Evolutionary conservation across 2,888 invertebrate species (phyloP).

Genomic region (Caenorhabditis drosophilae): DNA sequence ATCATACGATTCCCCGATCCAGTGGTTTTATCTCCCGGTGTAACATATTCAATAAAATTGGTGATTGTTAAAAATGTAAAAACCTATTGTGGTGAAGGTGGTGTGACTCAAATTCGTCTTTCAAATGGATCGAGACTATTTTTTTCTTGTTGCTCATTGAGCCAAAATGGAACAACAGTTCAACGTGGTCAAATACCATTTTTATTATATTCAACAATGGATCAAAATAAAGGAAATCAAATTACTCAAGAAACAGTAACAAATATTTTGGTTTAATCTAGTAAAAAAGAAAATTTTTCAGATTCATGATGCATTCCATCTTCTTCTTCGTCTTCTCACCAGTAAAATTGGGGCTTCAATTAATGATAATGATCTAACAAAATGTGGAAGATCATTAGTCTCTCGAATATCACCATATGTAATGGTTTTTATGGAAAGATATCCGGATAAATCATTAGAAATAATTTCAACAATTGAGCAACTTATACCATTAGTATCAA

Average conservation of each 20-base stretch:
- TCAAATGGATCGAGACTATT: conserved; percentile 78
- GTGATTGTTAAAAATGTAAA: conserved; percentile 70
- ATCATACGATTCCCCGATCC: conserved; percentile 36
- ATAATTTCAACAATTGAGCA: conserved; percentile 63
- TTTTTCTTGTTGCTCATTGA: conserved; percentile 55
- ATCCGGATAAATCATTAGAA: conserved; percentile 56
- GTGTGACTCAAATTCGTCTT: conserved; percentile 84
- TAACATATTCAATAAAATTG: conserved; percentile 58
- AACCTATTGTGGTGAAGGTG: conserved; percentile 92
- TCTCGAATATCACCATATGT: conserved; percentile 54
- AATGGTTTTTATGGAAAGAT: conserved; percentile 60
- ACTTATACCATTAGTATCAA: conserved; percentile 58
- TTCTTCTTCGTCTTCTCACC: conserved; percentile 54
- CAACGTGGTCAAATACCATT: conserved; percentile 92
- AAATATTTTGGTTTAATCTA: neutral
- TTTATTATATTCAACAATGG: conserved; percentile 78
- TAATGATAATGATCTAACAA: conserved; percentile 22
- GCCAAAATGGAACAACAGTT: conserved; percentile 82
- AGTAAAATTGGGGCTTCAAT: conserved; percentile 51
- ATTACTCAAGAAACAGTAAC: conserved; percentile 13
- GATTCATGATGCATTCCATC: conserved; percentile 40
- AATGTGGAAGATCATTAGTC: conserved; percentile 30
- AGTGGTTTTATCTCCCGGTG: conserved; percentile 46
- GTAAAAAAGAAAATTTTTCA: conserved; percentile 3
- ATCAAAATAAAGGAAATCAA: conserved; percentile 13